phyloP scores from a whole-genome alignment of 2,113 vertebrate species.

The Craseonycteris thonglongyai region DNA sequence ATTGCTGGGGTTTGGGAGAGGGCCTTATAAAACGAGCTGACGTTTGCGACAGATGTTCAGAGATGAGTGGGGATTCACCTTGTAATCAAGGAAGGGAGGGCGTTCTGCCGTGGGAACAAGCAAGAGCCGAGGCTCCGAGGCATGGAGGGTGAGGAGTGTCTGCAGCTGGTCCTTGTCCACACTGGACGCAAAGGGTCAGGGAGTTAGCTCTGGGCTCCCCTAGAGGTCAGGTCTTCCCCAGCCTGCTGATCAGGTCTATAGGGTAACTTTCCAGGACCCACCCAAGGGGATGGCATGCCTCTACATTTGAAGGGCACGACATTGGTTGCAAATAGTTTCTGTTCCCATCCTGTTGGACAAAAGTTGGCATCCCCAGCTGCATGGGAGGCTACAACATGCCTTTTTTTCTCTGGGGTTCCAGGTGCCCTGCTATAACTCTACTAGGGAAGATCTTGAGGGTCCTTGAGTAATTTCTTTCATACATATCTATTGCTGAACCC shows the following conservation, averaged over 20 bases:
- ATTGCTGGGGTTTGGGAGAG: background rate
- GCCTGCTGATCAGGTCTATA: background rate
- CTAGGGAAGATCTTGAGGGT: background rate
- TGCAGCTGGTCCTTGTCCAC: background rate
- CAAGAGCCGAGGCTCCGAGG: background rate
- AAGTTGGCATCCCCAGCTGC: background rate
- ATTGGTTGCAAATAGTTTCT: background rate
- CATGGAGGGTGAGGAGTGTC: background rate
- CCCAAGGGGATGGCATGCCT: background rate
- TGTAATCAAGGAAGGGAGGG: slow-evolving; percentile 42
- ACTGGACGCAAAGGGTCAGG: background rate
- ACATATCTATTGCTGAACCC: background rate
- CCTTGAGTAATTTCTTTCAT: background rate
- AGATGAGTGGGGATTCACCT: slow-evolving; percentile 47
- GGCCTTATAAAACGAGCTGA: slow-evolving; percentile 22
- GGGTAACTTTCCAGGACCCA: background rate
- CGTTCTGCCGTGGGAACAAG: background rate
- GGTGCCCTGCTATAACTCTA: background rate
- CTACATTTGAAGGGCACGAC: background rate
- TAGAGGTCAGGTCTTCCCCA: background rate
- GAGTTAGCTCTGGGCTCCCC: background rate
- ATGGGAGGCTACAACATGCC: background rate
- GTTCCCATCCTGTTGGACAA: background rate
- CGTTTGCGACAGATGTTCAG: background rate
- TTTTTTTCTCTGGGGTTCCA: background rate